A percentile compares a stretch with the other conserved stretches of the same genome.
Conservation (phyloP, 2,113 vertebrate genomes). For the Lichenostomus cassidix region DNA sequence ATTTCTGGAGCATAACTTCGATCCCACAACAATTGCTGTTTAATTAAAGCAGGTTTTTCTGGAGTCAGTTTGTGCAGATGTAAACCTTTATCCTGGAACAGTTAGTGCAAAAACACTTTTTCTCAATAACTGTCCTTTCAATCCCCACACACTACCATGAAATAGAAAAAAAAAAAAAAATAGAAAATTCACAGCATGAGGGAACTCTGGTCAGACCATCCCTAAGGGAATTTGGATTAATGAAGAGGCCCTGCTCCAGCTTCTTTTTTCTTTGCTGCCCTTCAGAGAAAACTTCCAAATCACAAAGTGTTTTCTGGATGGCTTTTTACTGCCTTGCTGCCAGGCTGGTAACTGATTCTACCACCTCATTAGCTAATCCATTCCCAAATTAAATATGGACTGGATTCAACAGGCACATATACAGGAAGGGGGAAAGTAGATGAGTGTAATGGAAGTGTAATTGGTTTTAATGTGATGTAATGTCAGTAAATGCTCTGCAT, state of each 20-base stretch:
- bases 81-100: neutral
- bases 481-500: neutral
- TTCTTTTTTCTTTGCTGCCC: neutral
- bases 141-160: neutral
- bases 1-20: neutral
- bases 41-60: neutral
- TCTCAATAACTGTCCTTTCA: neutral
- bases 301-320: neutral
- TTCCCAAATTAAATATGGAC: conserved; percentile 20
- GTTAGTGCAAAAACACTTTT: neutral
- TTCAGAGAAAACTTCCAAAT: neutral
- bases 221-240: neutral
- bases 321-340: neutral
- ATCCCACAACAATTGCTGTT: neutral
- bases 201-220: neutral
- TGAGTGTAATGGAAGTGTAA: neutral
- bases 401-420: conserved; percentile 3
- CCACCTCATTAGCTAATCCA: conserved; percentile 40
- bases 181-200: neutral
- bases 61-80: neutral
- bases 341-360: conserved; percentile 25
- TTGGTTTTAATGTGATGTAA: conserved; percentile 1
- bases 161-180: neutral
- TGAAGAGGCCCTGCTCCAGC: neutral
- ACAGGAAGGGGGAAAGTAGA: neutral